Evolutionary conservation across 2,888 invertebrate species (phyloP).

Genomic region (Cremastobaeus sp.): DNA sequence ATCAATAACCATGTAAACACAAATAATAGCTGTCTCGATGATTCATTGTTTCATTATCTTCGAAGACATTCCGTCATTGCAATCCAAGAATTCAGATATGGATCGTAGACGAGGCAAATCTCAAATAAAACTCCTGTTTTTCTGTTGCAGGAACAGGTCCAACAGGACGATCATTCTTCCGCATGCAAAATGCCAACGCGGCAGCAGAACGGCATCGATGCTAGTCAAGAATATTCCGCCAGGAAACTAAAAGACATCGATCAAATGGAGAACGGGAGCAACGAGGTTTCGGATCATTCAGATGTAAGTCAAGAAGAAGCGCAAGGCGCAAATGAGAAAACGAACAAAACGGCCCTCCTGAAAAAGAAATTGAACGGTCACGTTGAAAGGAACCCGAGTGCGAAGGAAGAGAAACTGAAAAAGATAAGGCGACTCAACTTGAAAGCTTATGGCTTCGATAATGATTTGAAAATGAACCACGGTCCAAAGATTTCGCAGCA

Average conservation of each 20-base stretch:
- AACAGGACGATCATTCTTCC: conserved; percentile 45
- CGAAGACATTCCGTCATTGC: conserved; percentile 24
- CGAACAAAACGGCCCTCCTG: conserved; percentile 67
- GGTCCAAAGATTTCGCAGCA: conserved; percentile 54
- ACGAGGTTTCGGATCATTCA: no score
- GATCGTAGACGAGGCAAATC: not conserved
- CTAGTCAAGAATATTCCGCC: conserved; percentile 28
- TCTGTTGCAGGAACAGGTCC: conserved; percentile 70
- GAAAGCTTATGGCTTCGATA: conserved; percentile 72
- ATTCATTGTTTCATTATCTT: conserved; percentile 29
- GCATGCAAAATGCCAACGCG: conserved; percentile 58
- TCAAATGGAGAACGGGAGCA: no score
- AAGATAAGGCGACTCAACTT: conserved; percentile 70
- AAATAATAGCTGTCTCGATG: conserved; percentile 36
- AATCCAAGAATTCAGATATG: conserved; percentile 17
- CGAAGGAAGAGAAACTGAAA: conserved; percentile 60
- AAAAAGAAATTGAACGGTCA: conserved; percentile 72
- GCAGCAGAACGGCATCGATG: conserved; percentile 63
- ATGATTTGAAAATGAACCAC: conserved; percentile 61
- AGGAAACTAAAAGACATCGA: conserved; percentile 23
- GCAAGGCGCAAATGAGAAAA: not conserved
- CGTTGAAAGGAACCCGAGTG: not conserved
- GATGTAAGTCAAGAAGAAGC: no score
- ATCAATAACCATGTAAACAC: conserved; percentile 28
- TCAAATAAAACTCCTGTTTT: conserved; percentile 43